Conservation (phyloP, 1,140 invertebrate species). For the Palaemon carinicauda region DNA sequence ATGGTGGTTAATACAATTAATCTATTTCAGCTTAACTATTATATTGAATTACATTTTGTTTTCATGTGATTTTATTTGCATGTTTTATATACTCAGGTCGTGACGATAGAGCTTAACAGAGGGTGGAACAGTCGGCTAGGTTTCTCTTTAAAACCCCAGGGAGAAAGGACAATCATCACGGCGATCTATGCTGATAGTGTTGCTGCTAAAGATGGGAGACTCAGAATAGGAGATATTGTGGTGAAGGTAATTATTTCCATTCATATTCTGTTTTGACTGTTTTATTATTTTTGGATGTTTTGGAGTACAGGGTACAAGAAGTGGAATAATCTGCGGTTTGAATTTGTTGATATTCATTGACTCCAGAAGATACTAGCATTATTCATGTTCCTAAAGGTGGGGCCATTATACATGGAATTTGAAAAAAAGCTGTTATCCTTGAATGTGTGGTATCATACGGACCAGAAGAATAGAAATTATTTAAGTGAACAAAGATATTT, state of each 20-base stretch:
- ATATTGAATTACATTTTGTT: neutral
- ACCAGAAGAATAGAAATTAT: no score
- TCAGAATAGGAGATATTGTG: constrained; percentile 81
- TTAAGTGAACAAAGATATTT: no score
- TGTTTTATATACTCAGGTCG: constrained; percentile 26
- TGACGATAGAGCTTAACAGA: constrained; percentile 64
- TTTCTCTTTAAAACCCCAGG: constrained; percentile 79
- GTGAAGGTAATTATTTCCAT: constrained; percentile 65
- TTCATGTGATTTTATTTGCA: neutral
- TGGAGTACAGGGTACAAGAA: no score
- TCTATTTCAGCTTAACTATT: neutral
- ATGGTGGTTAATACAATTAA: neutral
- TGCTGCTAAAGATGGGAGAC: constrained; percentile 81
- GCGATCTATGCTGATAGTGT: constrained; percentile 84
- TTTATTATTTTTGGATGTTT: no score
- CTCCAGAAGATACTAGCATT: no score
- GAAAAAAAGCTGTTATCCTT: no score
- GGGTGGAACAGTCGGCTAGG: constrained; percentile 85
- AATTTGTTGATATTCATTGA: no score
- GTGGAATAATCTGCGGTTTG: no score
- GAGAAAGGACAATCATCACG: constrained; percentile 77
- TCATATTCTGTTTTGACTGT: neutral
- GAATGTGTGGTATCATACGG: no score
- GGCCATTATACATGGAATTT: no score
- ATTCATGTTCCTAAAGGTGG: no score